phyloP scores from a whole-genome alignment of 2,113 vertebrate species.

The Piaya cayana region DNA sequence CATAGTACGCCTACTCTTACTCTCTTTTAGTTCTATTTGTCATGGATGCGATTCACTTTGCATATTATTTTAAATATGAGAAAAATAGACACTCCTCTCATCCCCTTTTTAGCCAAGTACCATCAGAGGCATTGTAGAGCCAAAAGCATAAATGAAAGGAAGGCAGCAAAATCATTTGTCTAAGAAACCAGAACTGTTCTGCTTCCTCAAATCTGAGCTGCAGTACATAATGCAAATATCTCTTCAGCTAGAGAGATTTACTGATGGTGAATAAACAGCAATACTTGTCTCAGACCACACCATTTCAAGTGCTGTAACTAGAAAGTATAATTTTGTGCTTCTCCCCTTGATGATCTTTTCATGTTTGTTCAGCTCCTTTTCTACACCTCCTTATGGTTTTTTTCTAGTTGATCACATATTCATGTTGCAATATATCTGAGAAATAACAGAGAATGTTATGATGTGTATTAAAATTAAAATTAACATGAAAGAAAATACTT shows the following conservation, averaged over 20 bases:
- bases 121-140: background rate
- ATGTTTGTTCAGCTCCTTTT: background rate
- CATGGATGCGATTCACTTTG: background rate
- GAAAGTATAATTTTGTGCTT: background rate
- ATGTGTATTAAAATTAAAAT: background rate
- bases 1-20: fast-evolving
- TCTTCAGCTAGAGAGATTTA: background rate
- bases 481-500: background rate
- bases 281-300: background rate
- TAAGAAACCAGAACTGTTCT: background rate
- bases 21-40: background rate
- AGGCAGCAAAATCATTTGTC: background rate
- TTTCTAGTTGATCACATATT: background rate
- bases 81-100: background rate
- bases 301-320: background rate
- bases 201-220: background rate
- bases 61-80: background rate
- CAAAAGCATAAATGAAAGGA: background rate
- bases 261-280: background rate
- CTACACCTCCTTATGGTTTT: background rate
- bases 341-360: background rate
- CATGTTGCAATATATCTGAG: background rate
- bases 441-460: background rate
- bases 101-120: background rate
- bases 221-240: background rate